Percentiles rank a stretch among this genome's conserved stretches.
These are phyloP conservation scores for Timandra comae DNA, from an alignment of 2,888 invertebrate genomes.

Conservation along the genomic window DNA sequence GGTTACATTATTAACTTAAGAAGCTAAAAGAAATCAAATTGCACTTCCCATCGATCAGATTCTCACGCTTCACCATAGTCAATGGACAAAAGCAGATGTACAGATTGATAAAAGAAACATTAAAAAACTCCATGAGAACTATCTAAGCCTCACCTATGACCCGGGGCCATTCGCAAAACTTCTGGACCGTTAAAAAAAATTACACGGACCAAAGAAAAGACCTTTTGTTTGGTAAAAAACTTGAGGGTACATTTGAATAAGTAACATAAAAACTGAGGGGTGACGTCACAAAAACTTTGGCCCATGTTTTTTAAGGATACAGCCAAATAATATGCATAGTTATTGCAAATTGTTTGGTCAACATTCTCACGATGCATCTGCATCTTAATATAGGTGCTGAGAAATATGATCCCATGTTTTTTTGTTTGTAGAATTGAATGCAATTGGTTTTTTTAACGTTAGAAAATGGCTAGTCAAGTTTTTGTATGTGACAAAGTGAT, in stretches of 20 bases:
- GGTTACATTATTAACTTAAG: no score
- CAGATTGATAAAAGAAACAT: slow-evolving; percentile 48
- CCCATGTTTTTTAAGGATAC: slow-evolving; percentile 63
- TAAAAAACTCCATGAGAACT: slow-evolving; percentile 65
- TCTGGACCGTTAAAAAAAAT: slow-evolving; percentile 63
- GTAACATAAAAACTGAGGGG: slow-evolving; percentile 53
- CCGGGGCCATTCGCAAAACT: slow-evolving; percentile 50
- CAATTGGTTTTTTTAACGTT: no score
- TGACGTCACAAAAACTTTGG: slow-evolving; percentile 50
- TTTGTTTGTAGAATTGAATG: no score
- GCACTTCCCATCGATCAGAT: neutral
- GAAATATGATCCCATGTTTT: no score
- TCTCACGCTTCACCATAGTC: neutral
- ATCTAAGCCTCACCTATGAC: slow-evolving; percentile 68
- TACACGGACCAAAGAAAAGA: slow-evolving; percentile 45
- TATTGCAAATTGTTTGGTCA: slow-evolving; percentile 62
- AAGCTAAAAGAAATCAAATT: no score
- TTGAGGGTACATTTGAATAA: slow-evolving; percentile 70
- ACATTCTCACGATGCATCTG: slow-evolving; percentile 56
- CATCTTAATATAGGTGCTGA: neutral
- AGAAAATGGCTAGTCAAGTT: no score
- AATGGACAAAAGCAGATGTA: slow-evolving; percentile 53
- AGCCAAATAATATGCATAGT: slow-evolving; percentile 54
- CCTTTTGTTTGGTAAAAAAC: slow-evolving; percentile 67
- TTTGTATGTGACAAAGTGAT: no score